Evolutionary conservation across 2,113 vertebrate genomes (phyloP).

Genomic region (Nasalis larvatus): DNA sequence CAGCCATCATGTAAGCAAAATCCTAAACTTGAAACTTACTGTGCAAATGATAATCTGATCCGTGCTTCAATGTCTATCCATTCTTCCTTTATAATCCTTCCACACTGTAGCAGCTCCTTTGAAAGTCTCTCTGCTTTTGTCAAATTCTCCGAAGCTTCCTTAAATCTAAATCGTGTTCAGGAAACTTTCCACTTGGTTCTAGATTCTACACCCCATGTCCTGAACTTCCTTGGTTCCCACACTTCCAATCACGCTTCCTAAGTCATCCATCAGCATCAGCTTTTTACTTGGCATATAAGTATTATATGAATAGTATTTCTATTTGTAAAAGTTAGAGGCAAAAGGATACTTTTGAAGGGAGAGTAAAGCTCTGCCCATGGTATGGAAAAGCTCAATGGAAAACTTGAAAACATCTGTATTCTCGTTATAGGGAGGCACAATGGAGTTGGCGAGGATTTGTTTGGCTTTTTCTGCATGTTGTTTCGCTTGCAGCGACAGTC

Average conservation of each 20-base stretch:
- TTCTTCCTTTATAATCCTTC: constrained; percentile 63
- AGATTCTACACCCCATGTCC: background rate
- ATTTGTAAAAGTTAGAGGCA: constrained; percentile 13
- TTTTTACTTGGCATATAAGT: background rate
- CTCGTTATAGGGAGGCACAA: constrained; percentile 64
- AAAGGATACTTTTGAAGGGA: constrained; percentile 83
- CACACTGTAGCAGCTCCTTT: constrained; percentile 61
- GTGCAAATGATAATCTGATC: constrained; percentile 64
- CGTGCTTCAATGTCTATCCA: constrained; percentile 58
- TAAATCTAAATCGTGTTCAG: constrained; percentile 69
- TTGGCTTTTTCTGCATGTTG: constrained; percentile 62
- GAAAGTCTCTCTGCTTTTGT: constrained; percentile 65
- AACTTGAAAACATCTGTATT: constrained; percentile 77
- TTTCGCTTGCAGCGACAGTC: constrained; percentile 67
- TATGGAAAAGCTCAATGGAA: constrained; percentile 81
- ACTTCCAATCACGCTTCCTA: background rate
- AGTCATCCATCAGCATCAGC: background rate
- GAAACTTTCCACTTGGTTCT: background rate
- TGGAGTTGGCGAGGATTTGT: constrained; percentile 57
- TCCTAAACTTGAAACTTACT: constrained; percentile 47
- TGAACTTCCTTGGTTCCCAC: background rate
- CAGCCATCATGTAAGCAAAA: accelerated
- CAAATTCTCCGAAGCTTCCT: constrained; percentile 68
- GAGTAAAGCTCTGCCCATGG: constrained; percentile 77
- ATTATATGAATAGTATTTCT: background rate